Percentiles rank a stretch among this genome's conserved stretches.
Evolutionary conservation across 2,888 invertebrate species (phyloP).

Genomic region (Drosophila recens): DNA sequence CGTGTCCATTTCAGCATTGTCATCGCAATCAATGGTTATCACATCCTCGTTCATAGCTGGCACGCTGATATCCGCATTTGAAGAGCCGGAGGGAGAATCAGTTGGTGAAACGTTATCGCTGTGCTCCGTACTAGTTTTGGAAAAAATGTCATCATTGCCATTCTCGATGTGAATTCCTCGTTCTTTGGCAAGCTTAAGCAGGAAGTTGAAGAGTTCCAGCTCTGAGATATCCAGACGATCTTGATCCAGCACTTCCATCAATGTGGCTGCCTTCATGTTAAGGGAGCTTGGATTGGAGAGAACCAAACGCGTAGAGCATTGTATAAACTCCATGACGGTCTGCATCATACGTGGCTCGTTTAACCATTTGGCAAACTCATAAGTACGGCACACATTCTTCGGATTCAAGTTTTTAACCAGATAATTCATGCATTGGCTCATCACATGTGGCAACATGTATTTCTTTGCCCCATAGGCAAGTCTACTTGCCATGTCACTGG

Average conservation of each 20-base stretch:
- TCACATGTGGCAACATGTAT: constrained; percentile 93
- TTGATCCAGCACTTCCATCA: constrained; percentile 91
- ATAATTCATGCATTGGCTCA: constrained; percentile 92
- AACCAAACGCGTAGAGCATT: constrained; percentile 91
- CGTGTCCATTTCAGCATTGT: constrained; percentile 51
- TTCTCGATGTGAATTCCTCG: constrained; percentile 85
- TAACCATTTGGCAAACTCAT: constrained; percentile 93
- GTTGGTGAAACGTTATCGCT: too few species aligned
- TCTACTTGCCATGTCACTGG: constrained; percentile 92
- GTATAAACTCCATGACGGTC: constrained; percentile 92
- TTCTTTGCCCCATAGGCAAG: constrained; percentile 95
- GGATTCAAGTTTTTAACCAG: constrained; percentile 89
- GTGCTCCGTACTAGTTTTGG: too few species aligned
- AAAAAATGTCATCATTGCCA: constrained; percentile 32
- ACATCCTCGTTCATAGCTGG: too few species aligned
- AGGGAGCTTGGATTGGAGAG: constrained; percentile 91
- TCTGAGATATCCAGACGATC: constrained; percentile 91
- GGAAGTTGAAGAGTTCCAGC: constrained; percentile 85
- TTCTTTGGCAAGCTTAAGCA: constrained; percentile 54
- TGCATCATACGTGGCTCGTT: constrained; percentile 94
- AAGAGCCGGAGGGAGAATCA: too few species aligned
- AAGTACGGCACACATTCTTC: constrained; percentile 93
- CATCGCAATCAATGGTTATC: too few species aligned
- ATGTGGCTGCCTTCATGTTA: constrained; percentile 91
- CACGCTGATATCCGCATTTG: too few species aligned